Conservation (phyloP, 2,113 vertebrate genomes). For the Procavia capensis region DNA sequence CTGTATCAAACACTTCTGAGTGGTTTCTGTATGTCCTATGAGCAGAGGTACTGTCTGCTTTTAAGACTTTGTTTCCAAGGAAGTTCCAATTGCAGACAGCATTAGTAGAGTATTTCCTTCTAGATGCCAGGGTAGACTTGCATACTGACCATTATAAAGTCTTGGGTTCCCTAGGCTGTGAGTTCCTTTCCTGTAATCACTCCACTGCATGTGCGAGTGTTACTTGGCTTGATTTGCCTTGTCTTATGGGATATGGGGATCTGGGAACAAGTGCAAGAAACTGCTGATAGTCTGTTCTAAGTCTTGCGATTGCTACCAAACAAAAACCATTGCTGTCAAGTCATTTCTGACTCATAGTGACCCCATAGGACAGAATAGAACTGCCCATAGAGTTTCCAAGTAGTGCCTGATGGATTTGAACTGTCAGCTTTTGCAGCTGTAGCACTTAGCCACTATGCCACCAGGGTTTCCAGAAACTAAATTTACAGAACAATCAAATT, state of each 20-base stretch:
- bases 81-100: not conserved
- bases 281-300: constrained; percentile 54
- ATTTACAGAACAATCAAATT: not conserved
- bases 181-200: constrained; percentile 15
- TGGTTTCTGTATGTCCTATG: constrained; percentile 23
- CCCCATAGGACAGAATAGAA: too few relatives aligned
- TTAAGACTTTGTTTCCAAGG: constrained; percentile 45
- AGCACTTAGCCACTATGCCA: too few relatives aligned
- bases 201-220: not conserved
- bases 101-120: constrained; percentile 19
- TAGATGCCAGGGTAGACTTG: not conserved
- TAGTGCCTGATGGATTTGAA: too few relatives aligned
- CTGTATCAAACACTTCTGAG: not conserved
- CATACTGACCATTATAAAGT: not conserved
- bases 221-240: constrained; percentile 4
- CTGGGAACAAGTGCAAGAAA: constrained; percentile 9
- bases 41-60: not conserved
- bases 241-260: constrained; percentile 15
- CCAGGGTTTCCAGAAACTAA: not conserved
- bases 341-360: too few relatives aligned
- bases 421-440: too few relatives aligned
- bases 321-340: too few relatives aligned
- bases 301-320: too few relatives aligned
- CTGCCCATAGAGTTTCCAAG: too few relatives aligned
- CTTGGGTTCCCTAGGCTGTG: not conserved